Conservation (phyloP, 2,113 vertebrate genomes). For the Corvus cornix region DNA sequence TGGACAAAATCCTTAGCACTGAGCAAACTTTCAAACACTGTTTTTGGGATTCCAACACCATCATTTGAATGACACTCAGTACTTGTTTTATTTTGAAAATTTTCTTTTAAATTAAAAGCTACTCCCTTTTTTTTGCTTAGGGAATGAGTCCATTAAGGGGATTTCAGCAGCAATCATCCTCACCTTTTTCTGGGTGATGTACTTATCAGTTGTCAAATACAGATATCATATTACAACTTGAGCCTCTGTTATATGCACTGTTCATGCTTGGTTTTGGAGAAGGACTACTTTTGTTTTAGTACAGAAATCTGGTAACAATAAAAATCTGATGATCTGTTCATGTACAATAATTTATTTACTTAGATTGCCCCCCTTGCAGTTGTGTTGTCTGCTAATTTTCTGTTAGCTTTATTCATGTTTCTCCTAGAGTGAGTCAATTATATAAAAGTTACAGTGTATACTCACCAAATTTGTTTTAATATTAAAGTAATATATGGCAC, state of each 20-base stretch:
- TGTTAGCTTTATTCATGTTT: not conserved
- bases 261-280: not conserved
- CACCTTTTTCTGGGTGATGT: not conserved
- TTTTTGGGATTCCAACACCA: not conserved
- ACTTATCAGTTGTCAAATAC: not conserved
- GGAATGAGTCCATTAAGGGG: not conserved
- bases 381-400: constrained; percentile 16
- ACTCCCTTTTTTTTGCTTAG: not conserved
- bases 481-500: constrained; percentile 34
- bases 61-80: not conserved
- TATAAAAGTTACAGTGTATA: constrained; percentile 25
- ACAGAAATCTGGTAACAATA: not conserved
- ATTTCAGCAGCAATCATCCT: not conserved
- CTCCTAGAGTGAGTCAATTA: constrained; percentile 10
- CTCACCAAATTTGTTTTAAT: constrained; percentile 49
- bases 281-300: not conserved
- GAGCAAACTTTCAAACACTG: not conserved
- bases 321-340: not conserved
- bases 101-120: not conserved
- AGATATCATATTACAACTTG: fast-evolving
- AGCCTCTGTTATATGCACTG: not conserved
- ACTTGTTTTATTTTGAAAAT: not conserved
- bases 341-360: not conserved
- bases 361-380: not conserved
- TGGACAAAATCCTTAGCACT: not conserved